Evolutionary conservation across 2,113 vertebrate genomes (phyloP), one percentile per base, ranked within the genome.

Genomic region (Rhinichthys klamathensis): DNA sequence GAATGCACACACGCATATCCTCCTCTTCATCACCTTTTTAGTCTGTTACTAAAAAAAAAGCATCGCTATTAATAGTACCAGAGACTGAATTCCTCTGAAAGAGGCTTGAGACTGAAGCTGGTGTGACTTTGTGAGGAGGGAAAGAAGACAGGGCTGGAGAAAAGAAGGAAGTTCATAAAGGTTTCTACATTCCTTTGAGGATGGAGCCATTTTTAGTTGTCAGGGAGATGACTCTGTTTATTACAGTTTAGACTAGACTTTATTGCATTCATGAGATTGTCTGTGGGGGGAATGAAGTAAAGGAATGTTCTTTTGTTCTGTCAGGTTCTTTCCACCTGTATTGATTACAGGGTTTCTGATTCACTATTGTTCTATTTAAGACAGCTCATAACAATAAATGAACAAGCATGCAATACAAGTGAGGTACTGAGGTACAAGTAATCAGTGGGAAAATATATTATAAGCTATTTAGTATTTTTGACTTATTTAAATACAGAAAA

Each of bases 51-150:
- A 80, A 73, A 85, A 77, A 85, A 77, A 21, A 74, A 63, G 84
- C 6, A 58, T 6, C 21, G 23, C 56, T 86, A 82, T 76, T 82
- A 76, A 82, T 76, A 86, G 85, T 32, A 38, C 32, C 44, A 51
- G 30, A 65, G 51, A 70, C 18, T 82, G 27, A 44, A 82, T 67
- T 86, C 32, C 79, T 54, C 44, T 58, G 6, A 16, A 30, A 69
- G 46, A 49, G 41, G 16, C 63, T 35, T 32, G 63, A 58, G 67
- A 38, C 44, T 70, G 21, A 56, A 56, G 15, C 18, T 58, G 16
- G 38, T 63, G 58, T 80, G 73, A 25, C 32, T 35, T 18, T 81
- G 25, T 51, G 79, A 70, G 32, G 65, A 35, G 32, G 32, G 65
- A 21, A 69, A 69, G 65, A 44, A 7, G 56, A 44, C 23, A 27